These are phyloP conservation scores for Stylophora pistillata DNA, from an alignment of 64 coral and sea anemone genomes.

Conservation along the genomic window DNA sequence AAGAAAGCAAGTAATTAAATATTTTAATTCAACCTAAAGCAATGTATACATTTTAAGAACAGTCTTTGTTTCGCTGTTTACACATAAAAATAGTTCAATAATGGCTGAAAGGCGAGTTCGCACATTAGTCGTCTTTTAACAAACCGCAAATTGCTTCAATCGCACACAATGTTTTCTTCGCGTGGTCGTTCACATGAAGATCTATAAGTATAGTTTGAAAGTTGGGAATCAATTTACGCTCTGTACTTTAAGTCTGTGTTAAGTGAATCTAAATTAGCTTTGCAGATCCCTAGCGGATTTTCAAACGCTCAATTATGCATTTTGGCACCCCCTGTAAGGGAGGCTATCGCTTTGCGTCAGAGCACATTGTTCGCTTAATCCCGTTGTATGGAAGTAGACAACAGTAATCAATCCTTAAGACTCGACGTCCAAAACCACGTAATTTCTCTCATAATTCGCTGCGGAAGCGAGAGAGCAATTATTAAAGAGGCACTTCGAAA, in stretches of 20 bases:
- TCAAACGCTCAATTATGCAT: slow-evolving; percentile 4
- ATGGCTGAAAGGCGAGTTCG: neutral
- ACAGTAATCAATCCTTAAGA: neutral
- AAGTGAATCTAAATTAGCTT: neutral
- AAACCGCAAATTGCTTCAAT: neutral
- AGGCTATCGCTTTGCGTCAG: neutral
- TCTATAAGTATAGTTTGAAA: neutral
- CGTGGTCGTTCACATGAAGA: neutral
- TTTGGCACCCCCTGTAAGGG: neutral
- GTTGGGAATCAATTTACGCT: neutral
- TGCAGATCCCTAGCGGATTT: neutral
- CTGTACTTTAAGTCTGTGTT: neutral
- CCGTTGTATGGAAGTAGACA: slow-evolving; percentile 19
- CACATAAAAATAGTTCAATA: neutral
- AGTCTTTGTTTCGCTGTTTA: neutral
- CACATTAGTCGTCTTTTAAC: no score
- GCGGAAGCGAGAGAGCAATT: neutral
- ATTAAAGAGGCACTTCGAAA: neutral
- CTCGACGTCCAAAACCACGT: neutral
- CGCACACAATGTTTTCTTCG: neutral
- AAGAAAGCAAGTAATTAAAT: slow-evolving; percentile 27
- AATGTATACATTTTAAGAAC: slow-evolving; percentile 11
- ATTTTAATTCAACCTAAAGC: slow-evolving; percentile 21
- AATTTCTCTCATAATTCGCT: neutral
- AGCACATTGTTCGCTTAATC: slow-evolving; percentile 1